Percentiles rank a stretch among this genome's conserved stretches.
These are phyloP conservation scores for Bruchidius siliquastri DNA, from an alignment of 2,888 invertebrate genomes.

Conservation along the genomic window DNA sequence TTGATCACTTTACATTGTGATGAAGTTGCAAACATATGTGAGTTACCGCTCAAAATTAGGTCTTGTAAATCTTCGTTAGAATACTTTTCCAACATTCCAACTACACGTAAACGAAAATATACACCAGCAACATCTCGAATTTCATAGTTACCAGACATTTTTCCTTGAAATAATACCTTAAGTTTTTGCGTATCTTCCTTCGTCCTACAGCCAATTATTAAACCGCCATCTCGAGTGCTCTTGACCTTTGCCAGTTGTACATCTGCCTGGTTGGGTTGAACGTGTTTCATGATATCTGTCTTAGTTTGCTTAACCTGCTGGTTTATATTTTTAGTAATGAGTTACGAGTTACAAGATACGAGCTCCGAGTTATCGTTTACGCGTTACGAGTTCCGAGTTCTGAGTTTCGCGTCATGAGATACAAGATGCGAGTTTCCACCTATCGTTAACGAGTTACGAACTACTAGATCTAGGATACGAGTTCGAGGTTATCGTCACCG, in stretches of 20 bases:
- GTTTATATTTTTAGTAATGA: conserved; percentile 7
- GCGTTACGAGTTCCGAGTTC: too few relatives aligned
- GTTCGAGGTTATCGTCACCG: too few relatives aligned
- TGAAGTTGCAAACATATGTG: conserved; percentile 1
- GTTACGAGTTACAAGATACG: too few relatives aligned
- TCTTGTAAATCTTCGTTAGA: too few relatives aligned
- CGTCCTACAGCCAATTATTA: conserved; percentile 8
- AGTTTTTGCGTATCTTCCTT: neutral
- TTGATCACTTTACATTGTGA: conserved; percentile 3
- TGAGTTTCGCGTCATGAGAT: too few relatives aligned
- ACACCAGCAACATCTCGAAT: conserved; percentile 5
- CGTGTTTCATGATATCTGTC: conserved; percentile 3
- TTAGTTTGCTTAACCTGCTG: conserved; percentile 4
- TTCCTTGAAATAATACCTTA: neutral
- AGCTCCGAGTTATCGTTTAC: too few relatives aligned
- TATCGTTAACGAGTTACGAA: too few relatives aligned
- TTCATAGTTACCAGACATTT: conserved; percentile 3
- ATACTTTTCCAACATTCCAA: too few relatives aligned
- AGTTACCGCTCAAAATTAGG: neutral
- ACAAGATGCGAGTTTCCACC: too few relatives aligned
- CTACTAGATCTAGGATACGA: too few relatives aligned
- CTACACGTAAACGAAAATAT: too few relatives aligned
- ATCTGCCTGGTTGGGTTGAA: conserved; percentile 3
- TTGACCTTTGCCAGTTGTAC: conserved; percentile 7
- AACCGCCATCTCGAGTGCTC: conserved; percentile 4